A percentile compares a stretch with the other conserved stretches of the same genome.
Evolutionary conservation across 2,113 vertebrate species (phyloP).

Genomic region (Neofelis nebulosa): DNA sequence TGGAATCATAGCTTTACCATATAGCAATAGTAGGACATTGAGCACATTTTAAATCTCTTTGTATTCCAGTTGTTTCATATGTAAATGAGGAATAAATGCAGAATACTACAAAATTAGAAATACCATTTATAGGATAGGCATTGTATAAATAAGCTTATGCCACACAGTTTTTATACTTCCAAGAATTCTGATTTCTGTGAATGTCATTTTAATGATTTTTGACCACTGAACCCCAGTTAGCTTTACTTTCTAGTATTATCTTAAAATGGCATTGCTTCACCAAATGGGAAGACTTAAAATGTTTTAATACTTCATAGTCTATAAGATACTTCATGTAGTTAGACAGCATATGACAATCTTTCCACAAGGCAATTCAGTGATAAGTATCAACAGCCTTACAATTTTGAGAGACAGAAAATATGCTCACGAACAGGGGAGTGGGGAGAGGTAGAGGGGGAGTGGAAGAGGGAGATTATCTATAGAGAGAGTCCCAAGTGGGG

Average conservation of each 20-base stretch:
- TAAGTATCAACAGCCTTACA: neutral
- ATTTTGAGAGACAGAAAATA: no score
- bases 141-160: neutral
- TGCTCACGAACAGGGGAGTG: no score
- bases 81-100: neutral
- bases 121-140: neutral
- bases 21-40: neutral
- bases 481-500: no score
- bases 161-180: neutral
- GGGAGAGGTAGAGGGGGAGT: no score
- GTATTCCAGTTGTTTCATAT: neutral
- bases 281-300: neutral
- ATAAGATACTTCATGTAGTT: neutral
- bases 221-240: neutral
- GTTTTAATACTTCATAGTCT: neutral
- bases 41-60: neutral
- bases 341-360: neutral
- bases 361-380: neutral
- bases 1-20: neutral
- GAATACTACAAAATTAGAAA: slow-evolving; percentile 5
- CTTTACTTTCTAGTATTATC: slow-evolving; percentile 5
- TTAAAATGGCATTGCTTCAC: neutral
- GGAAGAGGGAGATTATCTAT: no score
- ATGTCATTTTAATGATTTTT: slow-evolving; percentile 6
- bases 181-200: neutral